phyloP scores from a whole-genome alignment of 2,888 invertebrate species.

The Horisme vitalbata region DNA sequence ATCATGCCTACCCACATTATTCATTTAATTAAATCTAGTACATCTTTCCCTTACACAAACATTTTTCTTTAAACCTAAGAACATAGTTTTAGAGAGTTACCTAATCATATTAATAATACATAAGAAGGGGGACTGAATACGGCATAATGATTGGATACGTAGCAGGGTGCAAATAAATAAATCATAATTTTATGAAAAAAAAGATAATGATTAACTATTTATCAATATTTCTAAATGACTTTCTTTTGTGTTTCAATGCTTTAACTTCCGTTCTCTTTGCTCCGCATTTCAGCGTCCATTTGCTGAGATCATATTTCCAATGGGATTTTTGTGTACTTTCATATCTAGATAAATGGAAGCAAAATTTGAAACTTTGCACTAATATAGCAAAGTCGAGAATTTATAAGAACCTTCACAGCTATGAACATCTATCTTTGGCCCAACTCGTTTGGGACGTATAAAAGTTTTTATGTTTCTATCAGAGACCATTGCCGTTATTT shows the following conservation, averaged over 20 bases:
- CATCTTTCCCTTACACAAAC: too few relatives aligned
- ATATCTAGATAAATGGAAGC: slow-evolving; percentile 29
- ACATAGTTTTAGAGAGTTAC: too few relatives aligned
- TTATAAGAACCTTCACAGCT: slow-evolving; percentile 22
- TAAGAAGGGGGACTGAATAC: too few relatives aligned
- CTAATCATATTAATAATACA: too few relatives aligned
- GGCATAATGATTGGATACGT: too few relatives aligned
- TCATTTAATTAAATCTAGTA: too few relatives aligned
- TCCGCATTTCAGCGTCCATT: slow-evolving; percentile 33
- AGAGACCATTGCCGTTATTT: slow-evolving; percentile 30
- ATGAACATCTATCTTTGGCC: slow-evolving; percentile 25
- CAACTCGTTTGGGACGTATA: slow-evolving; percentile 29
- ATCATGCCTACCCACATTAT: too few relatives aligned
- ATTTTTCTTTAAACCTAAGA: too few relatives aligned
- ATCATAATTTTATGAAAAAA: too few relatives aligned
- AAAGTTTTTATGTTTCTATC: slow-evolving; percentile 35
- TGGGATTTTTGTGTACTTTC: slow-evolving; percentile 33
- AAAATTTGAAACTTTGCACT: slow-evolving; percentile 33
- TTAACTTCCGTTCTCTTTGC: slow-evolving; percentile 24
- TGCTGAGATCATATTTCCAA: slow-evolving; percentile 34
- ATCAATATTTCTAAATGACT: slow-evolving; percentile 21
- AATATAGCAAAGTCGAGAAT: slow-evolving; percentile 30
- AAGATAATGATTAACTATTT: too few relatives aligned
- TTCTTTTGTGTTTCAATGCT: slow-evolving; percentile 22
- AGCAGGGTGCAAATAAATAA: too few relatives aligned